phyloP scores from a whole-genome alignment of 2,797 vertebrate genomes.

The Peromyscus melanophrys region DNA sequence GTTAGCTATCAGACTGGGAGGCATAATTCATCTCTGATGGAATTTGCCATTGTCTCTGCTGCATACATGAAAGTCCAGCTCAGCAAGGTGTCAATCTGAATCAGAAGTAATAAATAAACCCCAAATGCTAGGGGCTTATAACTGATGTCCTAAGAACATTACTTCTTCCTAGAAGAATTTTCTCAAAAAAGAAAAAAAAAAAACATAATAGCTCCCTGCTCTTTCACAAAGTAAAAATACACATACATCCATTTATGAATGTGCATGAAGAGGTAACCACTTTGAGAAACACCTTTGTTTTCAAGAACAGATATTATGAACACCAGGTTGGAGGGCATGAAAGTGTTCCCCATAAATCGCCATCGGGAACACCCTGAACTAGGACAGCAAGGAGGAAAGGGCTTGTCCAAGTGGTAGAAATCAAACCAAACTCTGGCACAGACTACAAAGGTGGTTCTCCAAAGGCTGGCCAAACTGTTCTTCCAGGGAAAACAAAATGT shows the following conservation, averaged over 20 bases:
- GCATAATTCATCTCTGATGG: slow-evolving; percentile 62
- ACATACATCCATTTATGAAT: slow-evolving; percentile 8
- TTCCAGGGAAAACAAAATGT: slow-evolving; percentile 68
- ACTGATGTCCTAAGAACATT: slow-evolving; percentile 48
- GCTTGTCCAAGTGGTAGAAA: slow-evolving; percentile 66
- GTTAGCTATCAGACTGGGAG: slow-evolving; percentile 4
- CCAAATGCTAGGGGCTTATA: slow-evolving; percentile 59
- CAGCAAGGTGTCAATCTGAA: slow-evolving; percentile 27
- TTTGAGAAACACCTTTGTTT: slow-evolving; percentile 69
- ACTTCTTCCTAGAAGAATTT: slow-evolving; percentile 54
- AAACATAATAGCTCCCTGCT: not conserved
- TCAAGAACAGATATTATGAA: slow-evolving; percentile 71
- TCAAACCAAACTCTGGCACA: slow-evolving; percentile 54
- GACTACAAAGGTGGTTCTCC: slow-evolving; percentile 64
- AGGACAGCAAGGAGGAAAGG: slow-evolving; percentile 36
- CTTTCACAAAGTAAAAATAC: slow-evolving; percentile 67
- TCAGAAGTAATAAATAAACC: slow-evolving; percentile 67
- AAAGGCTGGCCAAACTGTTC: slow-evolving; percentile 57
- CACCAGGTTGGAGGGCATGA: slow-evolving; percentile 22
- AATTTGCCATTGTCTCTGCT: slow-evolving; percentile 55
- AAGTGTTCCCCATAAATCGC: slow-evolving; percentile 35
- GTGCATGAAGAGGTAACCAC: slow-evolving; percentile 45
- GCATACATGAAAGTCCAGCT: slow-evolving; percentile 57
- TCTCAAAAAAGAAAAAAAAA: slow-evolving; percentile 6
- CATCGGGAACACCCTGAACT: slow-evolving; percentile 57